These are phyloP conservation scores for Perizoma flavofasciatum DNA, from an alignment of 2,888 invertebrate genomes.

Conservation along the genomic window DNA sequence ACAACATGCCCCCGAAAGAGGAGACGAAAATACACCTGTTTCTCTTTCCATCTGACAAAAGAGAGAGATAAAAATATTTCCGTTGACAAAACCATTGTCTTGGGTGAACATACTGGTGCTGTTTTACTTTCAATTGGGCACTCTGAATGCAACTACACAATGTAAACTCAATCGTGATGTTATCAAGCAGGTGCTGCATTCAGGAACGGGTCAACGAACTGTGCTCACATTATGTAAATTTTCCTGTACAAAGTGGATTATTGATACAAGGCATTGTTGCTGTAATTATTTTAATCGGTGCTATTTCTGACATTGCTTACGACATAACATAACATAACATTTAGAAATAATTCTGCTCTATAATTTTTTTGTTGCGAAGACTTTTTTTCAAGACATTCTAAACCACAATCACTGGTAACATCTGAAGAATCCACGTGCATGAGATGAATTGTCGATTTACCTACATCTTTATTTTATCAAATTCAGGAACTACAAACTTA, in stretches of 20 bases:
- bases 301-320: neutral
- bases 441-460: no score
- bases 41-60: no score
- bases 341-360: slow-evolving; percentile 23
- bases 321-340: slow-evolving; percentile 2
- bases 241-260: slow-evolving; percentile 36
- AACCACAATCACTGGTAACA: neutral
- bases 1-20: no score
- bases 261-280: slow-evolving; percentile 31
- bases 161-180: slow-evolving; percentile 25
- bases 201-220: slow-evolving; percentile 27
- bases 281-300: slow-evolving; percentile 25
- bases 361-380: neutral
- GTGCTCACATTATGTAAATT: slow-evolving; percentile 34
- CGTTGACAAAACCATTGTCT: no score
- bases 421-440: no score
- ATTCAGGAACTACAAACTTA: no score
- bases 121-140: neutral
- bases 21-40: no score
- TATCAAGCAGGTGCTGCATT: slow-evolving; percentile 37
- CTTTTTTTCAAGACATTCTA: neutral
- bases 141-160: slow-evolving; percentile 18
- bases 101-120: no score
- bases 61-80: no score
- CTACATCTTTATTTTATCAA: no score